Evolutionary conservation across 2,797 vertebrate genomes (phyloP).

Genomic region (Pogonophryne albipinna): DNA sequence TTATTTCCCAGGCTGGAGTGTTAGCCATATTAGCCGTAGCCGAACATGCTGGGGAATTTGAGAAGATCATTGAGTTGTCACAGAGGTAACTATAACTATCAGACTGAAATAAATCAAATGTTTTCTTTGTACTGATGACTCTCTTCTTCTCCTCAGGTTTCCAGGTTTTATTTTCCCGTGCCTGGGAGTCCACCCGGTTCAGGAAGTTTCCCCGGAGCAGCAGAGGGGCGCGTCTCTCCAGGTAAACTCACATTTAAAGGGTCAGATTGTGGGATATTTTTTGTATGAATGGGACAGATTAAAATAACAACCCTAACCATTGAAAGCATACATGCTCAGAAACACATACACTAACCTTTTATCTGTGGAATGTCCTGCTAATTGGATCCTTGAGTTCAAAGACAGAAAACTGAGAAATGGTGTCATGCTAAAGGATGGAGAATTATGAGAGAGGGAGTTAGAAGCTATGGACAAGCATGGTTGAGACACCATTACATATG

Average conservation of each 20-base stretch:
- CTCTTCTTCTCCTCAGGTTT: constrained; percentile 79
- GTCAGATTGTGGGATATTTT: no score
- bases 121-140: not conserved
- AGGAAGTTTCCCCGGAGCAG: constrained; percentile 81
- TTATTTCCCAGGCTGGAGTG: constrained; percentile 84
- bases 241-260: constrained; percentile 79
- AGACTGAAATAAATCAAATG: not conserved
- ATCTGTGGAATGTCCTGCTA: no score
- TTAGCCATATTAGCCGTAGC: constrained; percentile 91
- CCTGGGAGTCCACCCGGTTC: constrained; percentile 94
- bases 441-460: no score
- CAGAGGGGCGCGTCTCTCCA: constrained; percentile 87
- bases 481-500: no score
- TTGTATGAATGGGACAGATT: no score
- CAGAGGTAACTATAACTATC: constrained; percentile 83
- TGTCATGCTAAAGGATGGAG: no score
- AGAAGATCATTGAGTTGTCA: constrained; percentile 90
- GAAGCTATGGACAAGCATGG: no score
- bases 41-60: constrained; percentile 92
- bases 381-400: no score
- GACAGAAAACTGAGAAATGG: no score
- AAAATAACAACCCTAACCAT: no score
- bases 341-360: no score
- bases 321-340: no score
- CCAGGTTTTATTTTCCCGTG: constrained; percentile 90